phyloP scores from a whole-genome alignment of 2,888 invertebrate species.

The Micropterix aruncella region DNA sequence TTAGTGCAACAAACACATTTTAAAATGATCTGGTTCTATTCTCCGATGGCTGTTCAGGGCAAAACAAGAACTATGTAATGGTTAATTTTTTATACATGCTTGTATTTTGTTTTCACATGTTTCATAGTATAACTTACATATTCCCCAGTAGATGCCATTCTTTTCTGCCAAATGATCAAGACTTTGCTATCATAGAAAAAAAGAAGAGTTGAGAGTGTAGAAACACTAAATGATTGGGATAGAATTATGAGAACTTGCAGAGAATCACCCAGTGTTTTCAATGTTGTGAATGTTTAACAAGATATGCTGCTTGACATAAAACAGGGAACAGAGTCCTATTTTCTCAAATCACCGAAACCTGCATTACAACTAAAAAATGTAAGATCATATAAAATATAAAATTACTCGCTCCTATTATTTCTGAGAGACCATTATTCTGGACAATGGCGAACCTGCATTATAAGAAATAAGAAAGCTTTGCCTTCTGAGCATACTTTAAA shows the following conservation, averaged over 20 bases:
- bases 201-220: constrained; percentile 6
- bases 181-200: constrained; percentile 7
- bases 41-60: constrained; percentile 8
- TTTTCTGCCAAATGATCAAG: constrained; percentile 9
- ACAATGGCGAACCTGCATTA: neutral
- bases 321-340: neutral
- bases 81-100: constrained; percentile 8
- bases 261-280: constrained; percentile 4
- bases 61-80: constrained; percentile 9
- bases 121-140: constrained; percentile 6
- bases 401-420: no score
- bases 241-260: constrained; percentile 4
- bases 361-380: neutral
- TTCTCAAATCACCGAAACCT: neutral
- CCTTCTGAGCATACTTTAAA: neutral
- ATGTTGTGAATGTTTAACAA: constrained; percentile 4
- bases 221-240: constrained; percentile 6
- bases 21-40: constrained; percentile 7
- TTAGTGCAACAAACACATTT: constrained; percentile 2
- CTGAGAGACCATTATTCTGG: neutral
- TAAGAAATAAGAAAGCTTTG: neutral
- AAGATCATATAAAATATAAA: neutral
- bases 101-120: constrained; percentile 7
- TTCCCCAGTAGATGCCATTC: constrained; percentile 9
- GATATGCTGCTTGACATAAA: neutral